Evolutionary conservation across 2,888 invertebrate genomes (phyloP).

Genomic region (Acrobasis consociella): DNA sequence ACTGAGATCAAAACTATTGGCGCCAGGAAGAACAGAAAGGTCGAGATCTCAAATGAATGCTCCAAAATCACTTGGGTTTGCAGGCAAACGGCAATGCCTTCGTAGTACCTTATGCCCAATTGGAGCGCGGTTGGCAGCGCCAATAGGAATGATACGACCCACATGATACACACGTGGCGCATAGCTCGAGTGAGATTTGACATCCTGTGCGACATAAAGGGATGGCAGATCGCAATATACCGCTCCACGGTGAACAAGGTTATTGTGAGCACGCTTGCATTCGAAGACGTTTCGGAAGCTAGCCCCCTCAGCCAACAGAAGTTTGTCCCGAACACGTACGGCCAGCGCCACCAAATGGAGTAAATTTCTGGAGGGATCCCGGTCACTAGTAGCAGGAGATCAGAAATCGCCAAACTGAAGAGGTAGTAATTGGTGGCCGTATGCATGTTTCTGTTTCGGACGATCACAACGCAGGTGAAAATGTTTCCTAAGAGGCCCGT

Average conservation of each 20-base stretch:
- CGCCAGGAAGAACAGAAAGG: constrained; percentile 87
- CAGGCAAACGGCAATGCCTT: constrained; percentile 71
- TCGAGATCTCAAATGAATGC: constrained; percentile 87
- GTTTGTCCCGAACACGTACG: constrained; percentile 89
- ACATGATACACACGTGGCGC: constrained; percentile 90
- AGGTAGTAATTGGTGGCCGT: constrained; percentile 92
- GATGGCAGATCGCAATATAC: constrained; percentile 85
- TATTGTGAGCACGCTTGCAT: constrained; percentile 90
- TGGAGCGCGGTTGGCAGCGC: constrained; percentile 87
- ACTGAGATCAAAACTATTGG: constrained; percentile 90
- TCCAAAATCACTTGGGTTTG: constrained; percentile 78
- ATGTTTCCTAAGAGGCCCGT: constrained; percentile 92
- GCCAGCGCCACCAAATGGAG: constrained; percentile 89
- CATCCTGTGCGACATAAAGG: constrained; percentile 89
- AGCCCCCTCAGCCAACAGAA: constrained; percentile 91
- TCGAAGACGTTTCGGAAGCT: constrained; percentile 90
- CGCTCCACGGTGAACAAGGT: constrained; percentile 93
- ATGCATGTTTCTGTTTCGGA: constrained; percentile 91
- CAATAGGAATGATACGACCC: constrained; percentile 89
- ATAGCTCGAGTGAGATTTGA: constrained; percentile 93
- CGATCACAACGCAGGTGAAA: constrained; percentile 92
- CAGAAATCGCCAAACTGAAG: constrained; percentile 93
- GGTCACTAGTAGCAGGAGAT: constrained; percentile 88
- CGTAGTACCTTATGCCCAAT: constrained; percentile 66
- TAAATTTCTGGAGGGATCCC: constrained; percentile 94